A percentile compares a stretch with the other conserved stretches of the same genome.
Conservation (phyloP, 2,797 vertebrate species). For the Lutjanus argentimaculatus region DNA sequence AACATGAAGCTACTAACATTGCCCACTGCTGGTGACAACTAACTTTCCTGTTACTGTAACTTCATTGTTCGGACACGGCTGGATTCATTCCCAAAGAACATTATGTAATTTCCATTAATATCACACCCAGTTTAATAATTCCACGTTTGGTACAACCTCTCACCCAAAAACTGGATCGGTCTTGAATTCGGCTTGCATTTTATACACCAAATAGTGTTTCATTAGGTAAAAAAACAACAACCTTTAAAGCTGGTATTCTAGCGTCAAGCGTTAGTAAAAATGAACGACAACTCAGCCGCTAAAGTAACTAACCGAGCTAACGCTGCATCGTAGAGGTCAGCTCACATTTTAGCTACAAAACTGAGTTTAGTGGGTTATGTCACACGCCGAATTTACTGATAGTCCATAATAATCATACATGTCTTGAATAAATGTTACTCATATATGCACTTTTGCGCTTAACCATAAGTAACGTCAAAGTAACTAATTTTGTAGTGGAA, state of each 20-base stretch:
- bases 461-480: background rate
- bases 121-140: background rate
- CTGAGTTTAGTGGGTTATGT: background rate
- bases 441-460: accelerated
- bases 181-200: background rate
- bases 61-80: background rate
- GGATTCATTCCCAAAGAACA: background rate
- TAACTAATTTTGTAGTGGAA: background rate
- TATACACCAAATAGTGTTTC: background rate
- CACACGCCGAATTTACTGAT: background rate
- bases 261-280: background rate
- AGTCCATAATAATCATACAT: background rate
- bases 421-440: background rate
- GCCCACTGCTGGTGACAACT: background rate
- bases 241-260: background rate
- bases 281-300: background rate
- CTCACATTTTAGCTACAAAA: background rate
- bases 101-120: background rate
- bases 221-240: background rate
- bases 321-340: conserved; percentile 27
- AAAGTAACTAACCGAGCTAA: background rate
- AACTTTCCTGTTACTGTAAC: background rate
- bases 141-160: background rate
- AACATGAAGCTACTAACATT: conserved; percentile 5
- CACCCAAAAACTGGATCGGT: accelerated